These are phyloP conservation scores for Pammene aurita DNA, from an alignment of 2,888 invertebrate genomes.

Conservation along the genomic window DNA sequence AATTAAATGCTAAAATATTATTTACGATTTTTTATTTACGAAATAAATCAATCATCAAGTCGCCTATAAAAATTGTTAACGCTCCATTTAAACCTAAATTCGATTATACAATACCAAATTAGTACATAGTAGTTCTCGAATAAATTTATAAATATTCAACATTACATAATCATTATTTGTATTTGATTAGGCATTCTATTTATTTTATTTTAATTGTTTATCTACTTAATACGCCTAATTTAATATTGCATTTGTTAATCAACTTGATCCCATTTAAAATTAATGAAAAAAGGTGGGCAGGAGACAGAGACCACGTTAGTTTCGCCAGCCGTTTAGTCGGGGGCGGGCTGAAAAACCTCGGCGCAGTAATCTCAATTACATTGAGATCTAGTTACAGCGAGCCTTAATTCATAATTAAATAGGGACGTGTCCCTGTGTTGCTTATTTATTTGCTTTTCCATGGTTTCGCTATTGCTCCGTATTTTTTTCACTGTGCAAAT, in stretches of 20 bases:
- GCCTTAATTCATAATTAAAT: slow-evolving; percentile 82
- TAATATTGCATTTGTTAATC: slow-evolving; percentile 36
- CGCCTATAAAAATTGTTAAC: too few relatives aligned
- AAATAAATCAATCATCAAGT: too few relatives aligned
- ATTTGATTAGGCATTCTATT: neutral
- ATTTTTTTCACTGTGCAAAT: slow-evolving; percentile 67
- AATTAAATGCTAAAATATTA: too few relatives aligned
- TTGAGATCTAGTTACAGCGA: slow-evolving; percentile 81
- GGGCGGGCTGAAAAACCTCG: slow-evolving; percentile 70
- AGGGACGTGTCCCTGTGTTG: slow-evolving; percentile 74
- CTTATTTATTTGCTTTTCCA: slow-evolving; percentile 80
- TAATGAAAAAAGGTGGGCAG: slow-evolving; percentile 54
- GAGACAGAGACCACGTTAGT: slow-evolving; percentile 52
- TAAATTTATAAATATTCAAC: too few relatives aligned
- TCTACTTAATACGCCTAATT: slow-evolving; percentile 13
- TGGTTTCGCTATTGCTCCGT: slow-evolving; percentile 71
- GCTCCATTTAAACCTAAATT: too few relatives aligned
- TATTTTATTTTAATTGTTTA: neutral
- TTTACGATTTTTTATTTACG: too few relatives aligned
- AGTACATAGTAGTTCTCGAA: too few relatives aligned
- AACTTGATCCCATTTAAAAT: slow-evolving; percentile 44
- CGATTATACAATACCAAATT: too few relatives aligned
- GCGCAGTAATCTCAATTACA: slow-evolving; percentile 82
- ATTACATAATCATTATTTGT: too few relatives aligned
- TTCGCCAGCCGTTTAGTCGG: slow-evolving; percentile 71